Base-by-base conservation (phyloP, 2,113 vertebrate genomes). In the Rhagologus leucostigma region DNA sequence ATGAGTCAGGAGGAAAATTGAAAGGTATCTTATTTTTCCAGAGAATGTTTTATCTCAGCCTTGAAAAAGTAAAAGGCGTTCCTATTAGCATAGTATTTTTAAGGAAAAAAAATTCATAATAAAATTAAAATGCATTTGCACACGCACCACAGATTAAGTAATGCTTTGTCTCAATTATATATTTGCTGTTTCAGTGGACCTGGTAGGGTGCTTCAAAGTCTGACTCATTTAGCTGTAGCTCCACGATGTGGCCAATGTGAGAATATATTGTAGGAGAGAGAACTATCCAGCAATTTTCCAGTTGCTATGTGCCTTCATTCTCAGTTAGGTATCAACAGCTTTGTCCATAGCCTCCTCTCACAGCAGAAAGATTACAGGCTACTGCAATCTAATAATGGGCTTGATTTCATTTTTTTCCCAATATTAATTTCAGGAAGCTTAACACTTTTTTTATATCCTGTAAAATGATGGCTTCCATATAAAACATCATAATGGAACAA, bases 231-330 rank as follows among this genome's bases (percentile, higher is more conserved):
- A 84, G n/a, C 30, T 77, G 42, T 60, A 98, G 97, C 97, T 74
- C 97, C 98, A 96, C 96, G 0, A 55, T 76, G 96, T 97, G 98
- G 97, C 57, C 68, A 71, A 30, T 16, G 46, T 41, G 59, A 75
- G 93, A 94, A 97, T 73, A 57, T 19, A 16, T 1, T n/a, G 62
- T 37, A 57, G 26, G 35, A 76, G 9, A 18, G 4, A 55, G 26
- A 26, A 13, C 57, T 60, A 86, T 67, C 56, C 53, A 87, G 16
- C 0, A 4, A 15, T 78, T 71, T 92, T 64, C 35, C 37, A 63
- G 16, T 23, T 69, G 16, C 27, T 62, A 8, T 49, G 5, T 23
- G 46, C n/a, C 16, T n/a, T 8, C 12, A 37, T 74, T 82, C 39
- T 59, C 33, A 50, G 22, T 47, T 21, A 41, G 11, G 18, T 30